phyloP scores from a whole-genome alignment of 2,888 invertebrate species.

The Acronicta leporina region DNA sequence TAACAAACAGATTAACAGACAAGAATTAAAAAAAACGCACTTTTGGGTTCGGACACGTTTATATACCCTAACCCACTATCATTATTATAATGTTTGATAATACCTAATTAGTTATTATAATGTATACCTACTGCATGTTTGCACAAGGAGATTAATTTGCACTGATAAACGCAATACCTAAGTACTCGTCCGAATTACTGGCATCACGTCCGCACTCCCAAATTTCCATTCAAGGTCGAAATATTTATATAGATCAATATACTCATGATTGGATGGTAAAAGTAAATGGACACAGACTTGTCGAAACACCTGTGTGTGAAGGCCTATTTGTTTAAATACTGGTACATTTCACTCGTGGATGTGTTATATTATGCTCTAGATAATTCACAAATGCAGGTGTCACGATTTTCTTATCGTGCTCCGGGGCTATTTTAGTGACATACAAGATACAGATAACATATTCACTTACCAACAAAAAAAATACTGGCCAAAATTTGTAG shows the following conservation, averaged over 20 bases:
- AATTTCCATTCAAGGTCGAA: conserved; percentile 40
- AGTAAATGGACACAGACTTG: conserved; percentile 25
- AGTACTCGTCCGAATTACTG: conserved; percentile 18
- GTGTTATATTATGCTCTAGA: conserved; percentile 37
- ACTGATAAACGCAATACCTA: conserved; percentile 14
- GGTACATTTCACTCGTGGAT: conserved; percentile 33
- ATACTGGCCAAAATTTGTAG: conserved; percentile 28
- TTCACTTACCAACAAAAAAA: conserved; percentile 43
- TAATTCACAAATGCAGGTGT: conserved; percentile 60
- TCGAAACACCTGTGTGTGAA: conserved; percentile 34
- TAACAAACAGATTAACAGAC: no score
- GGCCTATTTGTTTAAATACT: conserved; percentile 43
- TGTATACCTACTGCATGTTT: not conserved
- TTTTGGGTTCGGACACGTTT: no score
- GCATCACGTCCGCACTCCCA: conserved; percentile 22
- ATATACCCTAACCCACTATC: no score
- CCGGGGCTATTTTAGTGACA: conserved; percentile 63
- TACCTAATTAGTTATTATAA: no score
- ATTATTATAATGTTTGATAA: no score
- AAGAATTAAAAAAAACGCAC: no score
- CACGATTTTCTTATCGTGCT: conserved; percentile 58
- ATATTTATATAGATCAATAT: conserved; percentile 31
- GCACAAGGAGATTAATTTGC: conserved; percentile 7
- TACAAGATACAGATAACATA: conserved; percentile 56
- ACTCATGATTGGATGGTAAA: conserved; percentile 23